Evolutionary conservation across 2,888 invertebrate genomes (phyloP), one percentile per base, ranked within the genome.

Genomic region (Diabrotica balteata): DNA sequence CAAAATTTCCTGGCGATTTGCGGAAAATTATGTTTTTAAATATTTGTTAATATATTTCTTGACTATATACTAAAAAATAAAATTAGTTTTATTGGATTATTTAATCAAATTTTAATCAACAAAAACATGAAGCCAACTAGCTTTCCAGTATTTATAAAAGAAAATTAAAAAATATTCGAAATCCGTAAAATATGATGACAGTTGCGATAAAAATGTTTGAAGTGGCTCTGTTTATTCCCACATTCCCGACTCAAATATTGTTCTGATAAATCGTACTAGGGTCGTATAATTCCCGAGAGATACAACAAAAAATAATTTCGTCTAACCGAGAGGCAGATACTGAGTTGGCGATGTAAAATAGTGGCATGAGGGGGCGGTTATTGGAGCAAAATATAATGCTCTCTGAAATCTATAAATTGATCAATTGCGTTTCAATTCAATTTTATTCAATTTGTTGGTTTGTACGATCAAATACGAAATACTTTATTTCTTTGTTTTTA

Each of bases 201-300:
- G 11, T 11, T 43, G 22, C 22, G 42, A 32, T 60, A 60, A 60
- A 60, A 60, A 60, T 51, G 50, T 10, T 43, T 42, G 8, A 7
- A 51, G 22, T 60, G 49, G 47, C 51, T 43, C 51, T 50, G 17
- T 51, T 49, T 60, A 60, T 60, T 60, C 60, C 60, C 60, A 60
- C 60, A 51, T 44, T 60, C 60, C 60, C 60, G 60, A 17, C 11
- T 60, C 60, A 60, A 60, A 60, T 60, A 51, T 42, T 51, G 44
- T 60, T 60, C 32, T 51, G 60, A 60, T 60, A 51, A 60, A 60
- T 60, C 50, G 60, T 51, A n/a, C 7, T 8, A 60, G 60, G 51
- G 60, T 17, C 51, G 9, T n/a, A 10, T 7, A n/a, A 51, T 60
- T 51, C 60, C 60, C 60, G 4, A 0, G 51, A 47, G 60, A 60